Evolutionary conservation across 2,797 vertebrate species (phyloP).

Genomic region (Uromys caudimaculatus): DNA sequence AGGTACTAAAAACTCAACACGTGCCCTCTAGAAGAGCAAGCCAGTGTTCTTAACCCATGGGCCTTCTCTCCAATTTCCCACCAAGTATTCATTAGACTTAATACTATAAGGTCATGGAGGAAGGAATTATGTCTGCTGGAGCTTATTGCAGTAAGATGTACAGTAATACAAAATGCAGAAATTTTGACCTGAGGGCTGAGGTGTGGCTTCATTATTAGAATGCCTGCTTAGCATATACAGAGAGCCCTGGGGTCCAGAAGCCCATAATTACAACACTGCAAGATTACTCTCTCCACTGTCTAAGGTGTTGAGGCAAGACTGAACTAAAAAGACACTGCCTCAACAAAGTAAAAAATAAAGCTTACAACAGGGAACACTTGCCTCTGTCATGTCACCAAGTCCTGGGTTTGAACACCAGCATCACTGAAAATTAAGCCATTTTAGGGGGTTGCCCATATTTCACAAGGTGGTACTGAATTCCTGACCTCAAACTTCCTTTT

Average conservation of each 20-base stretch:
- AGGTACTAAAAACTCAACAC: not conserved
- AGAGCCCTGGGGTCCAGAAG: too few species aligned
- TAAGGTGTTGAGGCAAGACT: not conserved
- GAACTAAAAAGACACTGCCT: not conserved
- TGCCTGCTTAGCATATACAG: not conserved
- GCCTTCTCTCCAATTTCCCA: not conserved
- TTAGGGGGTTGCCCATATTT: not conserved
- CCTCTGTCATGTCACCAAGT: not conserved
- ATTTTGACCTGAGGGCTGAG: not conserved
- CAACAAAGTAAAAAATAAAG: not conserved
- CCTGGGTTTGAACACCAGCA: not conserved
- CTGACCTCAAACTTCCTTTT: not conserved
- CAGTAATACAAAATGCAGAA: not conserved
- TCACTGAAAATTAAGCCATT: not conserved
- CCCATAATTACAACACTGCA: not conserved
- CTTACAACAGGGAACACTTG: not conserved
- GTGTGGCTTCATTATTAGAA: not conserved
- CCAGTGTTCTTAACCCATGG: not conserved
- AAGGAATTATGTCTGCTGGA: not conserved
- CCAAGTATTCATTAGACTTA: not conserved
- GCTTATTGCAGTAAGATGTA: not conserved
- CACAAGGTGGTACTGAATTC: not conserved
- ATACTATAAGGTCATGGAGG: not conserved
- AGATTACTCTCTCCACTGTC: not conserved
- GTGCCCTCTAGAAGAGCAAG: not conserved